These are phyloP conservation scores for Parambassis ranga DNA, from an alignment of 2,797 vertebrate species.

Conservation along the genomic window DNA sequence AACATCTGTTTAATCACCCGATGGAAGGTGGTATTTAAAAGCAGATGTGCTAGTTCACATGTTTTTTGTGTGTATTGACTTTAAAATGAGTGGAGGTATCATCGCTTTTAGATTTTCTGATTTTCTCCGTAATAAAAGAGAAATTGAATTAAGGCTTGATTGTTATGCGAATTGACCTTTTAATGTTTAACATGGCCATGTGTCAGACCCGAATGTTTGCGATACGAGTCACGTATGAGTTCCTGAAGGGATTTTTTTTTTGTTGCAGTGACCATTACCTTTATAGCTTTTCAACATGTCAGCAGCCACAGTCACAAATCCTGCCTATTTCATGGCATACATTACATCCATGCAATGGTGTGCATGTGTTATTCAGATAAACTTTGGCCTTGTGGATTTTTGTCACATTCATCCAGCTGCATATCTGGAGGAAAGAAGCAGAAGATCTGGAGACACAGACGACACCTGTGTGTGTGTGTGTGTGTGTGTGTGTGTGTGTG, in stretches of 20 bases:
- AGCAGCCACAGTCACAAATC: not conserved
- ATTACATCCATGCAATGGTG: not conserved
- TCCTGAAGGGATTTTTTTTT: too few relatives aligned
- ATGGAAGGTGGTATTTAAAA: too few relatives aligned
- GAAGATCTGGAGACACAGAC: too few relatives aligned
- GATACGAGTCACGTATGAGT: too few relatives aligned
- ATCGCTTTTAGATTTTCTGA: not conserved
- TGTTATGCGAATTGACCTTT: not conserved
- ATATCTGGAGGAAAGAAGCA: slow-evolving; percentile 21
- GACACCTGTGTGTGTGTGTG: not conserved
- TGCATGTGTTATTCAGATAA: not conserved
- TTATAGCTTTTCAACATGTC: not conserved
- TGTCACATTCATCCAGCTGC: slow-evolving; percentile 22
- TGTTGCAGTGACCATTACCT: not conserved
- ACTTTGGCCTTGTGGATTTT: not conserved
- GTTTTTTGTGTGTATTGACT: not conserved
- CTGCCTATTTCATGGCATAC: too few relatives aligned
- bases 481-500: not conserved
- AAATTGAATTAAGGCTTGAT: not conserved
- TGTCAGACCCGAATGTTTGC: too few relatives aligned
- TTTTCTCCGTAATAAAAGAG: not conserved
- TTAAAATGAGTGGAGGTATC: not conserved
- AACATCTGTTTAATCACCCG: too few relatives aligned
- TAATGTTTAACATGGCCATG: not conserved
- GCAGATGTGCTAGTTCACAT: too few relatives aligned